Evolutionary conservation across 2,113 vertebrate genomes (phyloP).

Genomic region (Pitta sordida): DNA sequence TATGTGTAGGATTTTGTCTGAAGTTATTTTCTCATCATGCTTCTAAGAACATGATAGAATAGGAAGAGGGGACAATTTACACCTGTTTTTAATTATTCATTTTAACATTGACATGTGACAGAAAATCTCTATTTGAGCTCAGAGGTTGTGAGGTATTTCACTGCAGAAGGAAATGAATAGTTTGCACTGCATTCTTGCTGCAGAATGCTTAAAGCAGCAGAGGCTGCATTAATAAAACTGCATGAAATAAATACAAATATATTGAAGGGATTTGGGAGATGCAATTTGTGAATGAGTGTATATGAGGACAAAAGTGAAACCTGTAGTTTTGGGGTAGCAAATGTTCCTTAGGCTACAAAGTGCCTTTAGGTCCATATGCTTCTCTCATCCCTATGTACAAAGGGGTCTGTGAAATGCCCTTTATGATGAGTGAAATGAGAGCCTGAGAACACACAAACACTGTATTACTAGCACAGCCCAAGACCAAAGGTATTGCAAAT

Average conservation of each 20-base stretch:
- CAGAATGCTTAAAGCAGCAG: neutral
- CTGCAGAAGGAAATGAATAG: neutral
- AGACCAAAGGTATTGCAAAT: constrained; percentile 42
- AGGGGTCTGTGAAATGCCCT: neutral
- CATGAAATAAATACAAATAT: neutral
- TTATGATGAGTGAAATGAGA: neutral
- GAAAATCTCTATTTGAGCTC: neutral
- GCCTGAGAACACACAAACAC: neutral
- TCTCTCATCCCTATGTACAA: neutral
- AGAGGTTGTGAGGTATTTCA: neutral
- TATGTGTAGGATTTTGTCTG: neutral
- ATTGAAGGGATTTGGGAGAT: neutral
- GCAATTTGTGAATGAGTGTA: neutral
- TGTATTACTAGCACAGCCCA: neutral
- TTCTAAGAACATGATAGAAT: neutral
- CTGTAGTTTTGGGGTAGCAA: neutral
- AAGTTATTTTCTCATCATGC: neutral
- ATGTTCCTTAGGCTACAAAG: neutral
- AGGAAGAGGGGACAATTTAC: neutral
- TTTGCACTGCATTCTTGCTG: neutral
- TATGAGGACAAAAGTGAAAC: neutral
- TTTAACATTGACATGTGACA: neutral
- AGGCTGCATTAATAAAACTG: neutral
- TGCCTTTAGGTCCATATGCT: neutral
- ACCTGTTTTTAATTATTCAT: neutral